Conservation (phyloP, 1,140 invertebrate species). For the Arion vulgaris region DNA sequence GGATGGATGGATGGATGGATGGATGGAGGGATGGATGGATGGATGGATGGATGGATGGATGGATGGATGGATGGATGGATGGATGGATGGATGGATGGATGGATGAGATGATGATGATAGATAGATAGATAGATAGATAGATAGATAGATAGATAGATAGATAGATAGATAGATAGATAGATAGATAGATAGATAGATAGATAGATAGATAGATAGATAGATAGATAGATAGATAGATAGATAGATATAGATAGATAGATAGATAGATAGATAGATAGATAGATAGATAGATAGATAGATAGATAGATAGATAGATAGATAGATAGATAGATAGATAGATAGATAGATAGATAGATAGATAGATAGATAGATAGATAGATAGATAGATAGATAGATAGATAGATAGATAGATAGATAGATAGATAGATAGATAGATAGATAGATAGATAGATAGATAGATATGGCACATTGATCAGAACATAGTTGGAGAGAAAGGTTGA, state of each 20-base stretch:
- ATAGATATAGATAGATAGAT: too few relatives aligned
- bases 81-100: too few relatives aligned
- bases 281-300: background rate
- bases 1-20: too few relatives aligned
- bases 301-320: background rate
- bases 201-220: background rate
- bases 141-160: background rate
- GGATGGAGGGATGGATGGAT: too few relatives aligned
- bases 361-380: slow-evolving; percentile 14
- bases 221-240: background rate
- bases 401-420: slow-evolving; percentile 15
- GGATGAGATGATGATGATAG: too few relatives aligned
- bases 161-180: background rate
- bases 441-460: slow-evolving; percentile 15
- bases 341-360: slow-evolving; percentile 15
- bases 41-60: too few relatives aligned
- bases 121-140: too few relatives aligned
- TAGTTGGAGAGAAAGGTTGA: too few relatives aligned
- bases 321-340: slow-evolving; percentile 5
- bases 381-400: slow-evolving; percentile 15
- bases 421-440: slow-evolving; percentile 15
- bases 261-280: background rate
- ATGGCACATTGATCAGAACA: background rate
- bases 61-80: too few relatives aligned
- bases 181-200: background rate